phyloP scores from a whole-genome alignment of 37 sponge, comb jelly and placozoan species.

The Hexactinellida sp. region DNA sequence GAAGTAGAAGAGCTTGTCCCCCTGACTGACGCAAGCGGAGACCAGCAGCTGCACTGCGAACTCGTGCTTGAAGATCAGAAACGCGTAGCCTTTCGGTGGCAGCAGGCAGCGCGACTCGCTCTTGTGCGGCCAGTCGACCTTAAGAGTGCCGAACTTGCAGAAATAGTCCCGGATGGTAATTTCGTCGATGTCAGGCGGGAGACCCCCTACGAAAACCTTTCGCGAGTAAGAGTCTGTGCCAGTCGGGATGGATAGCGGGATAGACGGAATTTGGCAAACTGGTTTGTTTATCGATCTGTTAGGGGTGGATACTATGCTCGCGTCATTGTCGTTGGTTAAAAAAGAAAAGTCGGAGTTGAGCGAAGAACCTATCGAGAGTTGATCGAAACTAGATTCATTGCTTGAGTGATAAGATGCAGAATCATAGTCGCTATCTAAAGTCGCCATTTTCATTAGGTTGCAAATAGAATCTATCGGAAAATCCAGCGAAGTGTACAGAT shows the following conservation, averaged over 20 bases:
- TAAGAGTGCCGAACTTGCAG: slow-evolving; percentile 47
- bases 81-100: slow-evolving; percentile 95
- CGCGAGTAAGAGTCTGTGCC: slow-evolving; percentile 49
- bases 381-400: neutral
- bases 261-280: neutral
- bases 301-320: neutral
- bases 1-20: slow-evolving; percentile 42
- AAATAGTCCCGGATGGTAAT: slow-evolving; percentile 57
- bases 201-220: slow-evolving; percentile 92
- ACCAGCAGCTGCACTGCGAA: slow-evolving; percentile 57
- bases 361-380: neutral
- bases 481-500: neutral
- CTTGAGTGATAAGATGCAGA: neutral
- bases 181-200: slow-evolving; percentile 89
- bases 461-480: neutral
- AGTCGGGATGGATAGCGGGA: neutral
- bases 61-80: slow-evolving; percentile 74
- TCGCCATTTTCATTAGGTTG: neutral
- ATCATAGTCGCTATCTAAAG: neutral
- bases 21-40: slow-evolving; percentile 39
- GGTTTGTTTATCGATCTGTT: neutral
- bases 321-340: neutral
- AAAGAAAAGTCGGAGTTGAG: neutral
- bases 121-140: slow-evolving; percentile 94
- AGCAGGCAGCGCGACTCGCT: slow-evolving; percentile 42